Evolutionary conservation across 2,113 vertebrate genomes (phyloP), one percentile per base, ranked within the genome.

Genomic region (Oriolus oriolus): DNA sequence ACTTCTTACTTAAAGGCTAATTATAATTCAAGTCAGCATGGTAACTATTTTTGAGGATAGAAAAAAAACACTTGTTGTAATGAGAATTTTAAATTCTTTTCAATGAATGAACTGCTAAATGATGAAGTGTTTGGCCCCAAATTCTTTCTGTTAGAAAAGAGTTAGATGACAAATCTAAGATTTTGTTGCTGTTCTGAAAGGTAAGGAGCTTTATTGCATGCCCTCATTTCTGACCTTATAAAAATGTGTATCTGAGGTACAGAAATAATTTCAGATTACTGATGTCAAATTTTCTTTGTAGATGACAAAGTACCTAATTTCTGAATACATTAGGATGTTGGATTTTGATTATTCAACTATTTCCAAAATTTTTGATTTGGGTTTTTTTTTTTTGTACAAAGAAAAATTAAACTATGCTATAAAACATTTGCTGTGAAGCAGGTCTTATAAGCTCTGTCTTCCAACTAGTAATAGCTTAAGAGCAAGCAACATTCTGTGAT

Each of bases 11-110:
- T 96, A 89, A 93, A 95, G 86, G 80, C 71, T 97, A 98, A 97
- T 98, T 95, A 95, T 82, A 94, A 96, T 96, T 95, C 96, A 97
- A 96, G 90, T 94, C 94, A 96, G 89, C 89, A 86, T 70, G 80
- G 85, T 96, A 97, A 87, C 87, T 97, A 77, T 81, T 95, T 97
- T 80, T 90, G 90, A 96, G 93, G 91, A 96, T 95, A 96, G 49
- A 97, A 96, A 84, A 94, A 97, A 87, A 96, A 86, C 84, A 91
- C 76, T 93, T 96, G 44, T 80, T 97, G 82, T 85, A 97, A 97
- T 23, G 80, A 96, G 53, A 11, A 6, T 69, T 95, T 95, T 87
- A 56, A 95, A 94, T 93, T 95, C 4, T 97, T 82, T 84, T 37
- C 59, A 82, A 56, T 95, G 90, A 96, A 77, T 82, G 57, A 97